These are phyloP conservation scores for Melieria crassipennis DNA, from an alignment of 2,888 invertebrate genomes.

Conservation along the genomic window DNA sequence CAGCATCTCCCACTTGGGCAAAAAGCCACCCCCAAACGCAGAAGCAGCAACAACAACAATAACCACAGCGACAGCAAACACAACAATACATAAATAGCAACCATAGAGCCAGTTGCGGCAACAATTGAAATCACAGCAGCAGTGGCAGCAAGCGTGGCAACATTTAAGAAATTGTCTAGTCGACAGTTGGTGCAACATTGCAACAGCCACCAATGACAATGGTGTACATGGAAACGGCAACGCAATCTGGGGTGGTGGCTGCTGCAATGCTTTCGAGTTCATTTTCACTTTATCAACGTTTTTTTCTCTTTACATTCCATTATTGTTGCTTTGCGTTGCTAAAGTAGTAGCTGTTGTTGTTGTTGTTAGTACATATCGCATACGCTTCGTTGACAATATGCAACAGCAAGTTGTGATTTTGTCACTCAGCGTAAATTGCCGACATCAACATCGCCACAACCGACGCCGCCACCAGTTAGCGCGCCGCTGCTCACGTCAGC, in stretches of 20 bases:
- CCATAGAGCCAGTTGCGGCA: constrained; percentile 35
- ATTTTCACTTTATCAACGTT: constrained; percentile 11
- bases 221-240: neutral
- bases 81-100: constrained; percentile 27
- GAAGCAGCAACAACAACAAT: constrained; percentile 34
- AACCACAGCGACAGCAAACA: constrained; percentile 39
- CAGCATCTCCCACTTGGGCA: constrained; percentile 8
- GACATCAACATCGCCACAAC: constrained; percentile 6
- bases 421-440: constrained; percentile 34
- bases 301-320: neutral
- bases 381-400: neutral
- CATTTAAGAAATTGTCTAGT: constrained; percentile 40
- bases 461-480: constrained; percentile 15
- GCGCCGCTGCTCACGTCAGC: constrained; percentile 9
- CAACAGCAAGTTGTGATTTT: constrained; percentile 38
- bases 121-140: constrained; percentile 39
- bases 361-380: neutral
- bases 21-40: constrained; percentile 39
- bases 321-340: neutral
- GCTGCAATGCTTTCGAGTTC: neutral
- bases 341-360: constrained; percentile 11
- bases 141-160: constrained; percentile 33
- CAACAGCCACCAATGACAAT: constrained; percentile 28
- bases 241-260: neutral
- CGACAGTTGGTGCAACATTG: constrained; percentile 42